phyloP scores from a whole-genome alignment of 1,140 invertebrate genomes.

The Dufourea novaeangliae region DNA sequence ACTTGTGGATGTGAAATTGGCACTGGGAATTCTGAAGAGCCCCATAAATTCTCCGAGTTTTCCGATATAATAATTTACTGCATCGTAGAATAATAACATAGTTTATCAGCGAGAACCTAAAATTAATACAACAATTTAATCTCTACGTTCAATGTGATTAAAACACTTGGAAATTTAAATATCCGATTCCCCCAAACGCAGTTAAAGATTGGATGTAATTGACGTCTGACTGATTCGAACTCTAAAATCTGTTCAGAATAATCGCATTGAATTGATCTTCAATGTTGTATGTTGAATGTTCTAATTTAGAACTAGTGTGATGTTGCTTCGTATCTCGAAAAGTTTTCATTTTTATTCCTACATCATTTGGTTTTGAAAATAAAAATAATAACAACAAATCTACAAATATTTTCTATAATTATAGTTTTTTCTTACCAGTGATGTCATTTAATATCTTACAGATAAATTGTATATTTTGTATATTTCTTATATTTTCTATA shows the following conservation, averaged over 20 bases:
- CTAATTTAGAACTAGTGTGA: neutral
- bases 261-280: neutral
- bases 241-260: neutral
- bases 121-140: neutral
- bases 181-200: neutral
- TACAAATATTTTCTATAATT: too few species aligned
- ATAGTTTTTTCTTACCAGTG: too few species aligned
- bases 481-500: too few species aligned
- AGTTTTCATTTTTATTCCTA: too few species aligned
- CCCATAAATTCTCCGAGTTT: too few species aligned
- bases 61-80: neutral
- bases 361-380: too few species aligned
- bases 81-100: neutral
- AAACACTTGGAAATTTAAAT: neutral
- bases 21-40: too few species aligned
- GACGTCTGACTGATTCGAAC: constrained; percentile 21
- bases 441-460: too few species aligned
- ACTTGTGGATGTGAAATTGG: too few species aligned
- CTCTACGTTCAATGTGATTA: neutral
- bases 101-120: neutral
- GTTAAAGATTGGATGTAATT: constrained; percentile 2
- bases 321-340: too few species aligned
- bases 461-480: too few species aligned
- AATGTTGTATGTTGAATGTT: neutral
- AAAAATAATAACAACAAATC: too few species aligned